These are phyloP conservation scores for Emydura subglobosa DNA, from an alignment of 2,113 vertebrate genomes.

Conservation along the genomic window DNA sequence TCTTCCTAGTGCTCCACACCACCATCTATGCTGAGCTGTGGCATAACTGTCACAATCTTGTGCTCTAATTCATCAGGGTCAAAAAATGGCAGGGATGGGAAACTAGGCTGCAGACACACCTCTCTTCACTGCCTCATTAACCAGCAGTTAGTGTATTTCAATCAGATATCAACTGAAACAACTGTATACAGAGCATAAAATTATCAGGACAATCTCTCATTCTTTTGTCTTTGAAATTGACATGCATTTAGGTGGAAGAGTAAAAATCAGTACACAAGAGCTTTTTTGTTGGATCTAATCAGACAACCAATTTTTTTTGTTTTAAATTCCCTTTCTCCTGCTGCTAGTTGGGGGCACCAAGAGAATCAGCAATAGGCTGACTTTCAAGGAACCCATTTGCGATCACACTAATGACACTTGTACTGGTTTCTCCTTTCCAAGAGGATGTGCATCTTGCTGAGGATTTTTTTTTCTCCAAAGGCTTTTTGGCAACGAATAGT, in stretches of 20 bases:
- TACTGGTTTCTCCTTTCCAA: neutral
- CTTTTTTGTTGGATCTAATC: slow-evolving; percentile 54
- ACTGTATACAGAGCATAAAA: slow-evolving; percentile 39
- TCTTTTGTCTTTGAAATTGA: slow-evolving; percentile 72
- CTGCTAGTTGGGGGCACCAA: slow-evolving; percentile 62
- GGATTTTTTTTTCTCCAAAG: neutral
- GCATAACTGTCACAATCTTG: rapidly evolving
- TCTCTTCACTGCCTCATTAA: slow-evolving; percentile 55
- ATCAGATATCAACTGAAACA: slow-evolving; percentile 48
- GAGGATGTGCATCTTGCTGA: slow-evolving; percentile 17
- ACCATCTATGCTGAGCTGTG: neutral
- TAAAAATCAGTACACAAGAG: slow-evolving; percentile 70
- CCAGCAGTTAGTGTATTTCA: slow-evolving; percentile 1
- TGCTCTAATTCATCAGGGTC: neutral
- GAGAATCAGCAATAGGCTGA: slow-evolving; percentile 60
- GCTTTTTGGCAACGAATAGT: slow-evolving; percentile 22
- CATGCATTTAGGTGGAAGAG: slow-evolving; percentile 38
- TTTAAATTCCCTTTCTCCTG: slow-evolving; percentile 12
- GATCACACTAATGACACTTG: neutral
- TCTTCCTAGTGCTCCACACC: neutral
- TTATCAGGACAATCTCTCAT: slow-evolving; percentile 70
- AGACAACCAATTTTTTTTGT: slow-evolving; percentile 43
- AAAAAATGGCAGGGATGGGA: neutral
- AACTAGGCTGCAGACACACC: neutral
- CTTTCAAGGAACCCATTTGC: slow-evolving; percentile 15